phyloP scores from a whole-genome alignment of 2,888 invertebrate genomes.

The Limnephilus marmoratus region DNA sequence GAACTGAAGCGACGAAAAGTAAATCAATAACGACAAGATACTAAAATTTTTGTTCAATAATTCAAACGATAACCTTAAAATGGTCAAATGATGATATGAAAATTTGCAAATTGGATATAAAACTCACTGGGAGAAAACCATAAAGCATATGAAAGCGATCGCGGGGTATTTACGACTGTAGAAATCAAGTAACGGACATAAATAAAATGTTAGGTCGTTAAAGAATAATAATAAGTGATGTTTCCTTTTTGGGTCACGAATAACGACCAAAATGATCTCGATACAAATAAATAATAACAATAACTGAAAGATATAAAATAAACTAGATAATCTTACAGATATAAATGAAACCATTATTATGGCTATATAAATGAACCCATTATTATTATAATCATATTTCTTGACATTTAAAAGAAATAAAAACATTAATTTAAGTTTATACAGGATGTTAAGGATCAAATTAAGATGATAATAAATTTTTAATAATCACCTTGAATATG shows the following conservation, averaged over 20 bases:
- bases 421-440: too few relatives aligned
- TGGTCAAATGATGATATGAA: background rate
- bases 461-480: too few relatives aligned
- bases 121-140: background rate
- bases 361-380: background rate
- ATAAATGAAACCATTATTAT: background rate
- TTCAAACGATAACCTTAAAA: background rate
- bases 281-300: slow-evolving; percentile 2
- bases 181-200: background rate
- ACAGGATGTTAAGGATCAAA: too few relatives aligned
- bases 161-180: background rate
- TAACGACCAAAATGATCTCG: background rate
- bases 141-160: background rate
- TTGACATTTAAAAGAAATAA: too few relatives aligned
- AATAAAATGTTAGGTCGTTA: background rate
- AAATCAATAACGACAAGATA: background rate
- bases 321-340: background rate
- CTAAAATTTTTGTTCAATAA: background rate
- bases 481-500: too few relatives aligned
- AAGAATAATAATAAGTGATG: background rate
- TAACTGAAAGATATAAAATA: background rate
- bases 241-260: background rate
- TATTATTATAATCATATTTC: background rate
- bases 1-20: too few relatives aligned
- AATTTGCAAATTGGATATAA: background rate